Conservation (phyloP, 2,113 vertebrate species). For the Coturnix japonica region DNA sequence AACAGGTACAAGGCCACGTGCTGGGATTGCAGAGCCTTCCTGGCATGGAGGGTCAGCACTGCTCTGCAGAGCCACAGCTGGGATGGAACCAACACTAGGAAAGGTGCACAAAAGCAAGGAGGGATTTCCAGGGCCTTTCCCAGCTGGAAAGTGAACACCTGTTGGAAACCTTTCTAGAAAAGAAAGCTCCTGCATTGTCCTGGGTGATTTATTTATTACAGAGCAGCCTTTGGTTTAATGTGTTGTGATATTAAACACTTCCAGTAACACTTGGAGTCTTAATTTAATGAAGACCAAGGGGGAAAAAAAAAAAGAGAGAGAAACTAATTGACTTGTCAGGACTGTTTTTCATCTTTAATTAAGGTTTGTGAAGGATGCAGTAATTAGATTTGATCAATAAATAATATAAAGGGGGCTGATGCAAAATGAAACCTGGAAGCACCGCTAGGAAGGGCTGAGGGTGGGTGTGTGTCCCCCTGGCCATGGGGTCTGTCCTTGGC, state of each 20-base stretch:
- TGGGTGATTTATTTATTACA: slow-evolving; percentile 41
- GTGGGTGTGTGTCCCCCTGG: not conserved
- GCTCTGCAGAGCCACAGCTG: not conserved
- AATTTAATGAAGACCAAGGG: slow-evolving; percentile 58
- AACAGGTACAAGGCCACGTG: not conserved
- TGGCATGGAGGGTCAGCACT: not conserved
- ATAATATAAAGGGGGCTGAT: slow-evolving; percentile 23
- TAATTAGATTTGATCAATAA: slow-evolving; percentile 59
- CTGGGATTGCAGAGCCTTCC: not conserved
- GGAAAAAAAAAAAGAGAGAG: not conserved
- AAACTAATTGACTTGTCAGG: slow-evolving; percentile 65
- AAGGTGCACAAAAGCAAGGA: not conserved
- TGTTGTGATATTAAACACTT: slow-evolving; percentile 67
- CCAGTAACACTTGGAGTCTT: slow-evolving; percentile 54
- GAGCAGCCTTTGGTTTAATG: slow-evolving; percentile 40
- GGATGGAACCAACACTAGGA: not conserved
- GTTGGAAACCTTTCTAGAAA: not conserved
- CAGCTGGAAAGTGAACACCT: not conserved
- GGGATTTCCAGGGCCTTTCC: not conserved
- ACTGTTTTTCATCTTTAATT: slow-evolving; percentile 66
- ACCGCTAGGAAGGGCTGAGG: not conserved
- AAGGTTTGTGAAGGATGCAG: not conserved
- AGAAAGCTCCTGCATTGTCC: slow-evolving; percentile 34
- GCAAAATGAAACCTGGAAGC: not conserved
- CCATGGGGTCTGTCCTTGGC: not conserved